Base-by-base conservation (phyloP, 2,888 invertebrate genomes). In the Agapetus fuscipes region DNA sequence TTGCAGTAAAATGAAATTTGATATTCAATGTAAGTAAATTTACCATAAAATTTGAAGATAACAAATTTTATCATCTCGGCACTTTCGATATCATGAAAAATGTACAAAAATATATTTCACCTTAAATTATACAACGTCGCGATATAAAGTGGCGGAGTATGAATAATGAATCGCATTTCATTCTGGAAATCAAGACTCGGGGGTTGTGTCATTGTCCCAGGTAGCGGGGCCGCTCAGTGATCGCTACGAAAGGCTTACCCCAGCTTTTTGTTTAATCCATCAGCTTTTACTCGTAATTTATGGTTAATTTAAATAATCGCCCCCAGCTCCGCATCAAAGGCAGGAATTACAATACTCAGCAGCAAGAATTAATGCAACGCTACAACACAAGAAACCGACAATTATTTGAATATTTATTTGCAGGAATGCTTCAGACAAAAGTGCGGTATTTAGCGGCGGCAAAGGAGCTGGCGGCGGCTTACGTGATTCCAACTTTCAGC, bases 301-400 rank as follows among this genome's bases (percentile, higher is more conserved):
- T 46, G 46, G 32, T 46, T 43, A 43, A 43, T 43, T 46, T 46
- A 43, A 46, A 46, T 43, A 46, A 46, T 46, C 42, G 34, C 41
- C 35, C 29, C 27, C 10, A 13, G 25, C 7, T 14, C 27, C 15
- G 34, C 34, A 39, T 43, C 37, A 43, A 43, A 31, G 31, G 38
- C 34, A 24, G 26, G 30, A 38, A 38, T 43, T 39, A 39, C 30
- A 38, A 43, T 43, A 35, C 35, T 39, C 27, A 37, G 28, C 29
- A 25, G 34, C 12, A 37, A 32, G 17, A 39, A 41, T 33, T 33
- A 36, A 17, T 33, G 33, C 29, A 41, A 41, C 33, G 37, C 25
- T 33, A 31, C n/a, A n/a, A n/a, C 27, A 31, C 34, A 28, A 29
- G 37, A 38, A 37, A 30, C 39, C 37, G 29, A 41, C 34, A 41